phyloP scores from a whole-genome alignment of 2,113 vertebrate genomes.

The Sminthopsis crassicaudata region DNA sequence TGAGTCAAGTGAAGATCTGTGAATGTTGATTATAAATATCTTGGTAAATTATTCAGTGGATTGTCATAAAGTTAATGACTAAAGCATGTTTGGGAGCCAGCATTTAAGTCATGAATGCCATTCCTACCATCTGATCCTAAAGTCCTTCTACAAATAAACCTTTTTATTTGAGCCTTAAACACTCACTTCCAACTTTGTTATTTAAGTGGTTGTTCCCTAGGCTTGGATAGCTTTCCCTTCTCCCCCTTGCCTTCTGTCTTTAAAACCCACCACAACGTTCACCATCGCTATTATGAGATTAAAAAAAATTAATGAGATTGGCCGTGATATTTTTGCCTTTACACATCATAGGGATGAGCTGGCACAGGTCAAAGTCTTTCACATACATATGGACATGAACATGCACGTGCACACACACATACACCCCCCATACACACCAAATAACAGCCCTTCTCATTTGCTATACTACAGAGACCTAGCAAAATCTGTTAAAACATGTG shows the following conservation, averaged over 20 bases:
- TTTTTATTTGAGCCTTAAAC: slow-evolving; percentile 14
- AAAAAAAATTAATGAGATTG: too few species aligned
- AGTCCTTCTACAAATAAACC: background rate
- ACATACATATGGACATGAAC: background rate
- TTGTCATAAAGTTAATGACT: slow-evolving; percentile 29
- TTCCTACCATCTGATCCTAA: background rate
- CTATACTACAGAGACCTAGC: background rate
- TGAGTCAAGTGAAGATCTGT: background rate
- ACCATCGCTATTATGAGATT: background rate
- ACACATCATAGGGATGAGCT: background rate
- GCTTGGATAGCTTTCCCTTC: background rate
- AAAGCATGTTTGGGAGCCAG: background rate
- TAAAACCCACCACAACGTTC: background rate
- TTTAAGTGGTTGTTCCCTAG: background rate
- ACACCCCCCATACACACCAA: slow-evolving; percentile 12
- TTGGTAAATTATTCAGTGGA: background rate
- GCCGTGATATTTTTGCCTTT: background rate
- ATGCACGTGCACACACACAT: background rate
- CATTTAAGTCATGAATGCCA: background rate
- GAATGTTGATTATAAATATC: slow-evolving; percentile 19
- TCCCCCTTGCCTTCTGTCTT: background rate
- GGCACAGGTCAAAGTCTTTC: background rate
- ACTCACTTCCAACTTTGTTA: background rate
- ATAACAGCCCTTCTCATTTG: slow-evolving; percentile 10
- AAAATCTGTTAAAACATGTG: background rate